These are phyloP conservation scores for Bombus waltoni DNA, from an alignment of 1,140 invertebrate species.

Conservation along the genomic window DNA sequence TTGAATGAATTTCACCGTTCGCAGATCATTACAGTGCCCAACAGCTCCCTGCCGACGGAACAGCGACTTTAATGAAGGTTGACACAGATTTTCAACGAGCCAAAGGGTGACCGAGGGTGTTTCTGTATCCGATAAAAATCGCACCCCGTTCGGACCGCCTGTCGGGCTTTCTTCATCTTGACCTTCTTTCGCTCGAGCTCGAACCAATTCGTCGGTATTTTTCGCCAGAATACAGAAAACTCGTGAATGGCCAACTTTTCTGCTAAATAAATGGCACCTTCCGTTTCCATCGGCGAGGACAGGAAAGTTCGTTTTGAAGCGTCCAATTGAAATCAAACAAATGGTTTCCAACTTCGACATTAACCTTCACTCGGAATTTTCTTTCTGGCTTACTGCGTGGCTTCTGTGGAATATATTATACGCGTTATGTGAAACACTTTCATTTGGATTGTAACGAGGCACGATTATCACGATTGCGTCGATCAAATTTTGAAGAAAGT, in stretches of 20 bases:
- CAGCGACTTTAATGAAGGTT: conserved; percentile 53
- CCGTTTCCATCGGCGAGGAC: background rate
- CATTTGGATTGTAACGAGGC: too few species aligned
- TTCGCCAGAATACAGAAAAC: background rate
- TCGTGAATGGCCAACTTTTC: conserved; percentile 14
- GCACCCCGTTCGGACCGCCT: conserved; percentile 14
- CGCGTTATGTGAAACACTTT: too few species aligned
- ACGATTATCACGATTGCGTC: too few species aligned
- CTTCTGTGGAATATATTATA: too few species aligned
- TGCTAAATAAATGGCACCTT: conserved; percentile 17
- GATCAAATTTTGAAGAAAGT: too few species aligned
- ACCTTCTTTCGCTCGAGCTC: conserved; percentile 47
- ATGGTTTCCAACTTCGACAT: background rate
- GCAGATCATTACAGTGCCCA: conserved; percentile 38
- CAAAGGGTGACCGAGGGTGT: conserved; percentile 29
- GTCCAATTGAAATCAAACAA: background rate
- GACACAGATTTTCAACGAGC: conserved; percentile 61
- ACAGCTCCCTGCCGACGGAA: background rate
- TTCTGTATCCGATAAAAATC: conserved; percentile 60
- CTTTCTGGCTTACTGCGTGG: background rate
- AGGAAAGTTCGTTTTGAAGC: background rate
- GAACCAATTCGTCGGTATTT: conserved; percentile 20
- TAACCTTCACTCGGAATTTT: background rate
- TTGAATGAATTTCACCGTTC: conserved; percentile 42
- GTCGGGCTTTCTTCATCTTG: conserved; percentile 55